Percentiles rank a stretch among this genome's conserved stretches.
Conservation (phyloP, 1,140 invertebrate species). For the Drosophila funebris region DNA sequence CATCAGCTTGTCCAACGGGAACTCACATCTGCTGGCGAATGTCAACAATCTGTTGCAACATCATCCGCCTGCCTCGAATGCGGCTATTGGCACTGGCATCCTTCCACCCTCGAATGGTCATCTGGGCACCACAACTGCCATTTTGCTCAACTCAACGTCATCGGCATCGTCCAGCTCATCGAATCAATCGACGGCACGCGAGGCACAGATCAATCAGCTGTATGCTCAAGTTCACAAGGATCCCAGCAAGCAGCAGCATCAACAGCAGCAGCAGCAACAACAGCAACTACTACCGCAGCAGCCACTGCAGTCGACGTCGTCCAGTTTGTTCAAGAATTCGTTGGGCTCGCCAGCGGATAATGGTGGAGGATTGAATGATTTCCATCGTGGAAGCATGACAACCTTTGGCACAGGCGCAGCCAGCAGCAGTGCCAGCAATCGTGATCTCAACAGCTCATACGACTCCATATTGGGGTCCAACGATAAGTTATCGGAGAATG, state of each 20-base stretch:
- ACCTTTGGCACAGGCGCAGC: constrained; percentile 64
- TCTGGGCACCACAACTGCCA: constrained; percentile 74
- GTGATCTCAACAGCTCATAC: constrained; percentile 83
- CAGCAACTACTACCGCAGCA: constrained; percentile 43
- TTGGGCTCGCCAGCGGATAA: constrained; percentile 70
- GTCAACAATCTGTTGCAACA: constrained; percentile 73
- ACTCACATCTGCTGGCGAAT: constrained; percentile 67
- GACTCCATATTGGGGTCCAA: constrained; percentile 83
- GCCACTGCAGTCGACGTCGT: constrained; percentile 37
- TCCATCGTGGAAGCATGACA: constrained; percentile 81
- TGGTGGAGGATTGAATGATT: constrained; percentile 65
- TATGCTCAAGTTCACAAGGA: constrained; percentile 83
- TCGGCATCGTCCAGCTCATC: constrained; percentile 72
- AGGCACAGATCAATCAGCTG: constrained; percentile 80
- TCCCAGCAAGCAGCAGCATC: constrained; percentile 76
- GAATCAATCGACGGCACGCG: constrained; percentile 70
- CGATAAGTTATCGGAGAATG: constrained; percentile 81
- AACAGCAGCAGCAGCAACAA: constrained; percentile 46
- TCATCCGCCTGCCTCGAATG: constrained; percentile 59
- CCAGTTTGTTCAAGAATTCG: constrained; percentile 75
- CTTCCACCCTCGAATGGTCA: constrained; percentile 56
- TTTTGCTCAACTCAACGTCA: constrained; percentile 72
- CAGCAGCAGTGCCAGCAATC: constrained; percentile 65
- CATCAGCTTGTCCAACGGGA: constrained; percentile 74
- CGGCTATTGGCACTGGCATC: constrained; percentile 35